Conservation (phyloP, 2,888 invertebrate genomes). For the Alitta virens region DNA sequence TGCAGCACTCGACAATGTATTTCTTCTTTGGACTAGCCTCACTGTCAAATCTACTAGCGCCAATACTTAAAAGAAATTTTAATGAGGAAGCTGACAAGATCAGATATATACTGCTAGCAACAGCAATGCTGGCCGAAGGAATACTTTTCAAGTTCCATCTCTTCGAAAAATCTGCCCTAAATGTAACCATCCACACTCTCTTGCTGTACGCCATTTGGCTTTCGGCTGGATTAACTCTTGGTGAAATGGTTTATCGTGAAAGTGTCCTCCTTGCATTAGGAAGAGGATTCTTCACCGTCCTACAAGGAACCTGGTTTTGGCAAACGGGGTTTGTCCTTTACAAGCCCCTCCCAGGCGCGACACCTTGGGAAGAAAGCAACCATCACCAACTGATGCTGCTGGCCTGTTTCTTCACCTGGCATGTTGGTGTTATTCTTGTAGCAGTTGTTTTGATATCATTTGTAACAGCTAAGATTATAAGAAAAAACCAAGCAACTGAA, state of each 20-base stretch:
- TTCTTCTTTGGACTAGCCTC: slow-evolving; percentile 60
- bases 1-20: slow-evolving; percentile 62
- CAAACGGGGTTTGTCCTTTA: slow-evolving; percentile 61
- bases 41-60: slow-evolving; percentile 51
- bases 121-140: slow-evolving; percentile 59
- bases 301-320: slow-evolving; percentile 62
- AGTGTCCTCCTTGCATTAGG: slow-evolving; percentile 53
- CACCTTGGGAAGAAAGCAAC: slow-evolving; percentile 47
- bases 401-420: slow-evolving; percentile 56
- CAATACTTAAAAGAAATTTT: slow-evolving; percentile 12
- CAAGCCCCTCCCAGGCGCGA: slow-evolving; percentile 50
- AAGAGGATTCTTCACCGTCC: slow-evolving; percentile 55
- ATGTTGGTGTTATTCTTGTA: slow-evolving; percentile 21
- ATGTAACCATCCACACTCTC: slow-evolving; percentile 57
- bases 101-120: slow-evolving; percentile 55
- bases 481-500: no score
- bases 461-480: neutral
- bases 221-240: slow-evolving; percentile 42
- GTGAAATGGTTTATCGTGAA: slow-evolving; percentile 55
- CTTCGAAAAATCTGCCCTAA: slow-evolving; percentile 55
- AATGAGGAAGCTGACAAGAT: slow-evolving; percentile 56
- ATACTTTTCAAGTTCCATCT: slow-evolving; percentile 60
- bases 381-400: slow-evolving; percentile 58
- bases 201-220: slow-evolving; percentile 56
- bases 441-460: neutral